Conservation (phyloP, 1,140 invertebrate genomes). For the Ephestia elutella region DNA sequence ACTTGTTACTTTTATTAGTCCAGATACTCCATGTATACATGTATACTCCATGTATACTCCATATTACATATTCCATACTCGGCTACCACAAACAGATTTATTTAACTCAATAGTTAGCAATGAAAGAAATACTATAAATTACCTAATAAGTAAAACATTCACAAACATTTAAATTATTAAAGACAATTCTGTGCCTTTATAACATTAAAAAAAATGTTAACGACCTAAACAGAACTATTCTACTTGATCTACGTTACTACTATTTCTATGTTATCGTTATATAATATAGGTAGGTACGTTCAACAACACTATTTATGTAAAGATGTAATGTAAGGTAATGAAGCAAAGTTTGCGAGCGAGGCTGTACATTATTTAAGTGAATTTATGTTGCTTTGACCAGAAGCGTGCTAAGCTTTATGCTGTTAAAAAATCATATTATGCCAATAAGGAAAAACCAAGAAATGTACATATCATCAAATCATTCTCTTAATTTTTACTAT, state of each 20-base stretch:
- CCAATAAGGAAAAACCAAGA: neutral
- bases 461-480: conserved; percentile 4
- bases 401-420: conserved; percentile 15
- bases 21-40: too few relatives aligned
- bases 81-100: neutral
- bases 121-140: conserved; percentile 10
- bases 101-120: neutral
- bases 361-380: neutral
- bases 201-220: conserved; percentile 12
- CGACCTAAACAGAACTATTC: conserved; percentile 25
- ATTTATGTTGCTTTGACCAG: conserved; percentile 15
- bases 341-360: conserved; percentile 10
- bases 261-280: conserved; percentile 14
- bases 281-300: conserved; percentile 28
- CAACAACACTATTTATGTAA: conserved; percentile 42
- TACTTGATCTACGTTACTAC: conserved; percentile 9
- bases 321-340: conserved; percentile 28
- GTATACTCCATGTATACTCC: too few relatives aligned
- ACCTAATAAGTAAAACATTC: conserved; percentile 14
- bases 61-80: neutral
- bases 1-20: too few relatives aligned
- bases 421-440: neutral
- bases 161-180: conserved; percentile 9
- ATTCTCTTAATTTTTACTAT: conserved; percentile 11
- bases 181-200: neutral